Base-by-base conservation (phyloP, 1,140 invertebrate genomes). In the Bombus sylvicola region DNA sequence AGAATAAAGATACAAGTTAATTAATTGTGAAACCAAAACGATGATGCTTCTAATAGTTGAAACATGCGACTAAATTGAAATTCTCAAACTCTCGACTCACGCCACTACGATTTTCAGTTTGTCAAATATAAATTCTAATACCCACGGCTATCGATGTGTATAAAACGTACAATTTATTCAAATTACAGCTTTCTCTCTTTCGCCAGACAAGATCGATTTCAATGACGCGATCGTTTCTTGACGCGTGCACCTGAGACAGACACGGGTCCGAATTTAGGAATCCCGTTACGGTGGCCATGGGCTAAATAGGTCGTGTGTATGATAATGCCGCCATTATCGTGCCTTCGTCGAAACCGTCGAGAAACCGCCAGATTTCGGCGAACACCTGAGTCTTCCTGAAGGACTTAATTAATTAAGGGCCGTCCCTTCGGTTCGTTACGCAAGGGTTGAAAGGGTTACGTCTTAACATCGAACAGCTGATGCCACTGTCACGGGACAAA, bases 271-370 rank as follows among this genome's bases (percentile, higher is more conserved):
- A 90, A 91, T 92, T 87, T 91, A 89, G 90, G 81, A 85, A 87
- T 87, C 83, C 81, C 72, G 84, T 81, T 83, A 88, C 78, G 81
- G n/a, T 80, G 75, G 76, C 83, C 87, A 73, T 37, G 71, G 71
- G 75, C 72, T 92, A 94, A 94, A 91, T 94, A 93, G 94, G 93
- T 94, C 94, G 92, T 94, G 93, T 91, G 93, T 94, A 94, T 94
- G 93, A 94, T 94, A 94, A 94, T 94, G 91, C 85, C 68, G 81
- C 92, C 92, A 94, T 94, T 94, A 94, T 93, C 91, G 93, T 91
- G 78, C 88, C 90, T 83, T 87, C 85, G 81, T 68, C 22, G 88
- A 88, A 86, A 87, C 92, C 90, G 88, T 85, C 85, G 88, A 86
- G 90, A 88, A 92, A 92, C 89, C 90, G 90, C 89, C 92, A 92